phyloP scores from a whole-genome alignment of 2,113 vertebrate genomes.

The Hemichromis elongatus region DNA sequence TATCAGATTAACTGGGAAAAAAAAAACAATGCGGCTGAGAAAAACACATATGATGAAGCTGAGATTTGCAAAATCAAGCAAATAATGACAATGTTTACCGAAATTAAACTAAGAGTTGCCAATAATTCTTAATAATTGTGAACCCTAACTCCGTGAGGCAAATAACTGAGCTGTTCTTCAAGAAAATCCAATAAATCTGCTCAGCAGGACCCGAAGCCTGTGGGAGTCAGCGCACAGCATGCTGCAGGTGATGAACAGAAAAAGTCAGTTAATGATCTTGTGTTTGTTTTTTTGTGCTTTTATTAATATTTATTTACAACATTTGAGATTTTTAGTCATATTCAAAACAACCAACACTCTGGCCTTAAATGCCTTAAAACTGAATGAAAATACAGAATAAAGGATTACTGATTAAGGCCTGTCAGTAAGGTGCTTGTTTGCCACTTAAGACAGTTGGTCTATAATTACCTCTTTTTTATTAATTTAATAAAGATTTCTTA shows the following conservation, averaged over 20 bases:
- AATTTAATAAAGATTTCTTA: not conserved
- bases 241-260: not conserved
- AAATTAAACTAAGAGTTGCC: not conserved
- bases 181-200: not conserved
- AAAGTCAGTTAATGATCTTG: not conserved
- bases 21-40: not conserved
- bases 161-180: not conserved
- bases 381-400: not conserved
- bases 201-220: not conserved
- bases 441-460: not conserved
- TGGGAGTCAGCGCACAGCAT: not conserved
- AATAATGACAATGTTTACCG: not conserved
- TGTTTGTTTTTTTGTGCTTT: not conserved
- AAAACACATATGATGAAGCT: not conserved
- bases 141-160: not conserved
- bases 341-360: not conserved
- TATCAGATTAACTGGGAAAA: not conserved
- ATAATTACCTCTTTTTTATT: not conserved
- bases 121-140: not conserved
- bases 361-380: not conserved
- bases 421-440: not conserved
- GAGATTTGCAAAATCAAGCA: not conserved
- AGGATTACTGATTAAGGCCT: not conserved
- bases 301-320: not conserved
- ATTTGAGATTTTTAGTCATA: not conserved